Conservation (phyloP, 2,888 invertebrate species). For the Latrodectus elegans region DNA sequence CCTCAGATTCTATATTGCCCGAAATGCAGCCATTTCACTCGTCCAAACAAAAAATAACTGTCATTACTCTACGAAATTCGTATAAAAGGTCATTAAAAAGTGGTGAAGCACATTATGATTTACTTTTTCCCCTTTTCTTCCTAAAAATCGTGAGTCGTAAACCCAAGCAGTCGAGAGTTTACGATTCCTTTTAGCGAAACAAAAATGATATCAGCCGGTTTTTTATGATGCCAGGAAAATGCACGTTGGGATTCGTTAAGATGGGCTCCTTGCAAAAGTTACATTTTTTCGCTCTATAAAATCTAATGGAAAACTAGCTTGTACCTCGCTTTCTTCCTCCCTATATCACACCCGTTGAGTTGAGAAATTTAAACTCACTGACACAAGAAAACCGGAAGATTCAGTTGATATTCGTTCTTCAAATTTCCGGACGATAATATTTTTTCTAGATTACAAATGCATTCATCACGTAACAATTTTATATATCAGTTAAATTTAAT, state of each 20-base stretch:
- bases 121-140: background rate
- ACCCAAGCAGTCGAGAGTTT: conserved; percentile 48
- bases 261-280: conserved; percentile 14
- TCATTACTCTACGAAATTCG: too few species aligned
- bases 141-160: conserved; percentile 54
- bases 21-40: too few species aligned
- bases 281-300: conserved; percentile 58
- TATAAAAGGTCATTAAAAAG: conserved; percentile 31
- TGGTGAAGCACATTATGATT: conserved; percentile 52
- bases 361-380: too few species aligned
- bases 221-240: conserved; percentile 48
- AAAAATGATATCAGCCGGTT: conserved; percentile 58
- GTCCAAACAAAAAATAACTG: too few species aligned
- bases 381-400: too few species aligned
- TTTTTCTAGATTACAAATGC: too few species aligned
- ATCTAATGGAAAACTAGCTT: conserved; percentile 47
- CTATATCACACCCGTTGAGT: background rate
- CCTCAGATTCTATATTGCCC: too few species aligned
- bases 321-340: background rate
- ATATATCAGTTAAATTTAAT: too few species aligned
- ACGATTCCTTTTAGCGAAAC: conserved; percentile 53
- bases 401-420: too few species aligned
- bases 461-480: too few species aligned
- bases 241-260: conserved; percentile 42
- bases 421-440: too few species aligned